A percentile compares a stretch with the other conserved stretches of the same genome.
Evolutionary conservation across 2,797 vertebrate genomes (phyloP).

Genomic region (Rhinichthys osculus): DNA sequence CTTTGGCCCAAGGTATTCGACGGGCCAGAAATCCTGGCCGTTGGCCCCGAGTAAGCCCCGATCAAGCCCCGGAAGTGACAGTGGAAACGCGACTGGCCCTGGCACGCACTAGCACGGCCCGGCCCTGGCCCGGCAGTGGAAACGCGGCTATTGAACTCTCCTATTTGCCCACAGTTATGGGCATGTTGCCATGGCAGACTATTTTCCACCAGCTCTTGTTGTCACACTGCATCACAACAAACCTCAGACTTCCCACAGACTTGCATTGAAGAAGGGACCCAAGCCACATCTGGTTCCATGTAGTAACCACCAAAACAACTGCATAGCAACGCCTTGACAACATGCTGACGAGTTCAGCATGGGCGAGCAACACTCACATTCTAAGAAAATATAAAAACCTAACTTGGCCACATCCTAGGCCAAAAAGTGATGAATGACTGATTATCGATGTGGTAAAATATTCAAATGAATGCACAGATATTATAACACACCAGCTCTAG

Average conservation of each 20-base stretch:
- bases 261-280: neutral
- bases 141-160: too few species aligned
- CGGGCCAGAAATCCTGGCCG: too few species aligned
- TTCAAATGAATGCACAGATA: conserved; percentile 10
- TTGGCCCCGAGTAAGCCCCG: too few species aligned
- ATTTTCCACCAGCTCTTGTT: conserved; percentile 48
- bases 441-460: neutral
- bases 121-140: too few species aligned
- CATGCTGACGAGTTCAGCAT: neutral
- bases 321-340: neutral
- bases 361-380: neutral
- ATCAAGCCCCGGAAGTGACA: too few species aligned
- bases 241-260: conserved; percentile 31
- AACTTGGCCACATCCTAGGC: neutral
- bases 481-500: neutral
- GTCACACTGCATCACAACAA: conserved; percentile 46
- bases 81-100: too few species aligned
- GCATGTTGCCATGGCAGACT: conserved; percentile 49
- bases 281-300: neutral
- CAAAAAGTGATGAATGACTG: neutral
- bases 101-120: too few species aligned
- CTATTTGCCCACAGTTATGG: conserved; percentile 35
- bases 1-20: too few species aligned
- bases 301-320: neutral
- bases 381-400: neutral